These are phyloP conservation scores for Vicugna pacos DNA, from an alignment of 2,113 vertebrate genomes.

Conservation along the genomic window DNA sequence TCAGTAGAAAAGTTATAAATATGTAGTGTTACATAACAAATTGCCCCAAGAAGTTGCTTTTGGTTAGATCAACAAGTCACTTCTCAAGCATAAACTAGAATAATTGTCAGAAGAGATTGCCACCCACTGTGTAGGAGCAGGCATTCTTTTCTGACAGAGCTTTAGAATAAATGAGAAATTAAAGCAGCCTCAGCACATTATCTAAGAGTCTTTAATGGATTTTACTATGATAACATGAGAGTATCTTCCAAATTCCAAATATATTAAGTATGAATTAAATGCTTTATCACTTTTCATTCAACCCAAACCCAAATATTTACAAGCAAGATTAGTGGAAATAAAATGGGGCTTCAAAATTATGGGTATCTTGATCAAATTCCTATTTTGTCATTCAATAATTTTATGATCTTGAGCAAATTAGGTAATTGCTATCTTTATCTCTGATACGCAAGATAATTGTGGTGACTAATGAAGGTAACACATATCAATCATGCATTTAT, in stretches of 20 bases:
- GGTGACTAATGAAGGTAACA: background rate
- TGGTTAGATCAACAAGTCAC: background rate
- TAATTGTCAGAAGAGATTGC: background rate
- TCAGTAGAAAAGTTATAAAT: background rate
- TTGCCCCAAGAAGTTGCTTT: background rate
- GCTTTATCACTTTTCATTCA: background rate
- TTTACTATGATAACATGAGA: background rate
- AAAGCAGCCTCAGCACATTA: background rate
- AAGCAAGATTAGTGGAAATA: background rate
- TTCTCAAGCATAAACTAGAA: background rate
- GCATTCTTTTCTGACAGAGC: background rate
- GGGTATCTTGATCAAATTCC: background rate
- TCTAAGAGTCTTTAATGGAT: background rate
- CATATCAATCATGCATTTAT: background rate
- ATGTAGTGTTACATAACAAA: background rate
- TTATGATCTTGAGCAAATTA: background rate
- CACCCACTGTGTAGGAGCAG: background rate
- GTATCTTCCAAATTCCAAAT: background rate
- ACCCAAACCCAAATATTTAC: background rate
- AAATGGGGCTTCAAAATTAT: background rate
- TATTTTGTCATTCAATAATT: background rate
- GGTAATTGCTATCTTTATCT: background rate
- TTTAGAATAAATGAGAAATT: background rate
- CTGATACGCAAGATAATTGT: background rate
- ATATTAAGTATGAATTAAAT: background rate